Evolutionary conservation across 2,888 invertebrate species (phyloP), one percentile per base, ranked within the genome.

Genomic region (Tyria jacobaeae): DNA sequence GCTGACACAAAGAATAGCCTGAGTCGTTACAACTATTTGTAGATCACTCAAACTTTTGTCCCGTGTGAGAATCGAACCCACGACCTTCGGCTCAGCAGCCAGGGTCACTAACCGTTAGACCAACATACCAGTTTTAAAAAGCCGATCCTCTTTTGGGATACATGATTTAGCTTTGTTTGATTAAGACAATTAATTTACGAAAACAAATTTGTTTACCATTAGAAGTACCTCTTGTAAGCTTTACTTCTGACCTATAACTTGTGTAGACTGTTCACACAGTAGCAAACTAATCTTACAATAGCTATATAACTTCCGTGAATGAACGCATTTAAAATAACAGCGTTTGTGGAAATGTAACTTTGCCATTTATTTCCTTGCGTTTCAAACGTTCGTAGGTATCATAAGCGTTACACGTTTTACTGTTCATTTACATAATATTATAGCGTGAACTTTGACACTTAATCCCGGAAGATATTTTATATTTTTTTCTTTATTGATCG

Each of bases 341-440:
- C 37, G 48, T 41, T 60, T 62, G 53, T 48, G 35, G 6, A 35
- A 47, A 53, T 21, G 27, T 48, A 61, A 61, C 44, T 50, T 62
- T 44, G 52, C 35, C 49, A 21, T 63, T 62, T 60, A 67, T 50
- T 57, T 62, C 58, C 25, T 9, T 44, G 48, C 54, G 35, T 57
- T 57, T 61, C 44, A 60, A 67, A 67, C 64, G 50, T 51, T 41
- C 34, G 49, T 49, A 52, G 60, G 24, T 49, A 57, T 62, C 59
- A 47, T 68, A 71, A 68, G 63, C 49, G 34, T 54, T 55, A 65
- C 61, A 62, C 62, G 66, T 63, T 63, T 50, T 10, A 73, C 50
- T 61, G 35, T 48, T 57, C 58, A 74, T 74, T 68, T 66, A 59
- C 75, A 73, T 71, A 64, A 62, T 64, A 62, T 68, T 66, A 74